Evolutionary conservation across 2,113 vertebrate genomes (phyloP), one percentile per base, ranked within the genome.

Genomic region (Lutjanus erythropterus): DNA sequence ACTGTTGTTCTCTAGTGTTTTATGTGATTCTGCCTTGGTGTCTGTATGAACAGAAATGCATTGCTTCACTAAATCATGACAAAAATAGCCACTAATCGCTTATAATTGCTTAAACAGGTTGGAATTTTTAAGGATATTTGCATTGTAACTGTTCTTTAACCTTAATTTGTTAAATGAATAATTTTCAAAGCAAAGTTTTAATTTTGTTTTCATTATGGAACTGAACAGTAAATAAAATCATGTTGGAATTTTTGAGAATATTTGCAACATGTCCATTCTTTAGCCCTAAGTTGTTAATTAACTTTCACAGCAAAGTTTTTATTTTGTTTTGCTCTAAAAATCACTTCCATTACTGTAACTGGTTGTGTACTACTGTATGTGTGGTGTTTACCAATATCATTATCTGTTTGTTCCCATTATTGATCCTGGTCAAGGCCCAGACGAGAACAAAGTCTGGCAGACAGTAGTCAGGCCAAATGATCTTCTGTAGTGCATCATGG

Each of bases 401-500:
- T 64, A 75, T 80, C 35, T 61, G 11, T 80, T 67, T 84, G 58
- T 86, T 87, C 75, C 46, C 47, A 35, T 76, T 85, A 79, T 74
- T 77, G 19, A 88, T 84, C 46, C 31, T 76, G 65, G 21, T 73
- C 44, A 74, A 82, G 47, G 37, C 16, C 16, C 58, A 60, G 31
- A 75, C 3, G 1, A 71, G 69, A 75, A 31, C 85, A 88, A 82
- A 76, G 75, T 87, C 72, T 86, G 59, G 25, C 75, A 73, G 62
- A 80, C 67, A 65, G 71, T 68, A 44, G 10, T 10, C 68, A 37
- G 27, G 52, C 16, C 27, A 83, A 80, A 78, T 71, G 25, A 81
- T 78, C 64, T 27, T 50, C 52, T 80, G 59, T 37, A 33, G 61
- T 25, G 27, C 71, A 86, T 91, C 71, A 81, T 82, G 88, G 80